Evolutionary conservation across 2,113 vertebrate genomes (phyloP).

Genomic region (Cranoglanis bouderius): DNA sequence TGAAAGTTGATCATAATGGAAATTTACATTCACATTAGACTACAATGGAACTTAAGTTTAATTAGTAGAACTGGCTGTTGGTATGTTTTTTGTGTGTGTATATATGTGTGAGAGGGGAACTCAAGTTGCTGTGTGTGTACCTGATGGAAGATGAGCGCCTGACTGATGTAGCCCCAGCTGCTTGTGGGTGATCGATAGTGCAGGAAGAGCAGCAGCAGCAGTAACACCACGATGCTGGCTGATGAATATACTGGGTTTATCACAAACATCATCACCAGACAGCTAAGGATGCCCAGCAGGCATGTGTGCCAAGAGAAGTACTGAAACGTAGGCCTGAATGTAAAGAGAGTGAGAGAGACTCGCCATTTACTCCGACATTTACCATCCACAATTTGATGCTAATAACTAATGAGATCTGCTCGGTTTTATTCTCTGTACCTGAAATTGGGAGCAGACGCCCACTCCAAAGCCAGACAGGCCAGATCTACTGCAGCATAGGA

Average conservation of each 20-base stretch:
- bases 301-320: conserved; percentile 90
- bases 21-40: neutral
- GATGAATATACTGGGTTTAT: conserved; percentile 85
- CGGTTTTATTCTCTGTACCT: conserved; percentile 69
- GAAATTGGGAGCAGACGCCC: conserved; percentile 92
- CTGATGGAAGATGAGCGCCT: conserved; percentile 90
- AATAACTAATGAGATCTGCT: neutral
- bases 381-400: too few relatives aligned
- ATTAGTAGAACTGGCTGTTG: neutral
- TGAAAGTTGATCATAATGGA: neutral
- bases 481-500: conserved; percentile 86
- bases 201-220: conserved; percentile 82
- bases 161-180: conserved; percentile 91
- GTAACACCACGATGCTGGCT: conserved; percentile 79
- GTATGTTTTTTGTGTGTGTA: conserved; percentile 2
- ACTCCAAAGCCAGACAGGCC: conserved; percentile 87
- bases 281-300: conserved; percentile 83
- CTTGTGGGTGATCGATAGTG: conserved; percentile 83
- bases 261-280: conserved; percentile 90
- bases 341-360: neutral
- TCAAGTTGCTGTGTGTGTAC: conserved; percentile 44
- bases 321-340: conserved; percentile 83
- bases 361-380: too few relatives aligned
- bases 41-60: neutral
- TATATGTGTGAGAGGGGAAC: neutral